A percentile compares a stretch with the other conserved stretches of the same genome.
phyloP scores from a whole-genome alignment of 2,797 vertebrate species.

The Sebastes cheni region DNA sequence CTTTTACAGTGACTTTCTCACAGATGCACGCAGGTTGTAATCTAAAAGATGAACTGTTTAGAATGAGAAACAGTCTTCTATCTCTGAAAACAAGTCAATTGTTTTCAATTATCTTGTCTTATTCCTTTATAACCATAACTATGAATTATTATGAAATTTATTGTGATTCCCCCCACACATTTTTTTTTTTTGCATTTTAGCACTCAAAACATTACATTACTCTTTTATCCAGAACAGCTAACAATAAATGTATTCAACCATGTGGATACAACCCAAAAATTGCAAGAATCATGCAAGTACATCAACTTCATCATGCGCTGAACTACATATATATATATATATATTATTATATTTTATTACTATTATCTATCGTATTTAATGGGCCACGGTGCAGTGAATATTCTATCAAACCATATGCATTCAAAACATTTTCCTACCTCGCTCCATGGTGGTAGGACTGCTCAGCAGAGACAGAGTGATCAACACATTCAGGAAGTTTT shows the following conservation, averaged over 20 bases:
- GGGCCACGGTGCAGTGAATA: background rate
- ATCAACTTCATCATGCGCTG: background rate
- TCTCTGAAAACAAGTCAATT: background rate
- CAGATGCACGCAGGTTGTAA: background rate
- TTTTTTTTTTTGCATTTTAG: background rate
- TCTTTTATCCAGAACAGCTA: background rate
- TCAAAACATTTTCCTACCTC: constrained; percentile 38
- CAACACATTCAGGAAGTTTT: constrained; percentile 15
- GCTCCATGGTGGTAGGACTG: background rate
- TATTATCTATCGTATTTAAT: background rate
- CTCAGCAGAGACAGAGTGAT: constrained; percentile 48
- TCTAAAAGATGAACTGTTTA: background rate
- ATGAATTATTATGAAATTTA: background rate
- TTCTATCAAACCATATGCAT: background rate
- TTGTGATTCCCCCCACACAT: background rate
- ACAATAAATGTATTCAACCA: background rate
- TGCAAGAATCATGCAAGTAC: background rate
- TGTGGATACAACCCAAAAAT: background rate
- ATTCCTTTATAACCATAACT: background rate
- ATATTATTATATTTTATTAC: background rate
- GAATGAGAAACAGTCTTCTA: background rate
- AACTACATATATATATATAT: background rate
- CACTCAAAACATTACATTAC: background rate
- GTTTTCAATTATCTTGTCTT: background rate
- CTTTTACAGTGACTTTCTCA: background rate